Conservation (phyloP, 1,140 invertebrate species). For the Lethrus apterus region DNA sequence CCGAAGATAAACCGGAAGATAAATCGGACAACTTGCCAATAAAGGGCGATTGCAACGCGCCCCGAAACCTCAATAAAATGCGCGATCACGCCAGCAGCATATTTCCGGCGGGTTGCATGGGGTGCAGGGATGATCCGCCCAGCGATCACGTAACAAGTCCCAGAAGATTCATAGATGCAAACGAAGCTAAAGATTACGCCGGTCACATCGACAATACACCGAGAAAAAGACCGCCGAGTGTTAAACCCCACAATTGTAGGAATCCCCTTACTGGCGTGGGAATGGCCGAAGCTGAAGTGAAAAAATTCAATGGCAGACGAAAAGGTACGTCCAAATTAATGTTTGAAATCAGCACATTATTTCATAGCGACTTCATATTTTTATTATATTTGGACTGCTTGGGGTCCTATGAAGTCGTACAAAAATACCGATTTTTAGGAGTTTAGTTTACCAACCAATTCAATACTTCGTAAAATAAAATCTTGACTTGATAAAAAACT, state of each 20-base stretch:
- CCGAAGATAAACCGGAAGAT: neutral
- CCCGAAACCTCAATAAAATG: slow-evolving; percentile 7
- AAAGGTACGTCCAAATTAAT: slow-evolving; percentile 21
- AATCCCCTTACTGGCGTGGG: slow-evolving; percentile 35
- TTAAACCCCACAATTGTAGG: slow-evolving; percentile 16
- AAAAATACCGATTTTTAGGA: neutral
- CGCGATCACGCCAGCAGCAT: slow-evolving; percentile 22
- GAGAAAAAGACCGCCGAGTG: slow-evolving; percentile 10
- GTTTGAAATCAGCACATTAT: neutral
- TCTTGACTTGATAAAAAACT: neutral
- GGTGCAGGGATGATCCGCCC: slow-evolving; percentile 16
- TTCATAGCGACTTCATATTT: neutral
- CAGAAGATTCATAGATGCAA: slow-evolving; percentile 19
- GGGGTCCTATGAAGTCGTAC: neutral
- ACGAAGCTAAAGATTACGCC: slow-evolving; percentile 11
- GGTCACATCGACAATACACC: slow-evolving; percentile 21
- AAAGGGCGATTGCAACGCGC: neutral
- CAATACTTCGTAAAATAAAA: neutral
- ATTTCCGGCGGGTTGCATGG: slow-evolving; percentile 26
- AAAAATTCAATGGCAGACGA: slow-evolving; percentile 22
- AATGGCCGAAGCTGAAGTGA: slow-evolving; percentile 31
- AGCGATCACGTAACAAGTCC: slow-evolving; percentile 12
- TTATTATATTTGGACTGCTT: neutral
- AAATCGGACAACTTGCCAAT: neutral
- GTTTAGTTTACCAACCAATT: neutral